Conservation (phyloP, 2,797 vertebrate species). For the Periparus ater region DNA sequence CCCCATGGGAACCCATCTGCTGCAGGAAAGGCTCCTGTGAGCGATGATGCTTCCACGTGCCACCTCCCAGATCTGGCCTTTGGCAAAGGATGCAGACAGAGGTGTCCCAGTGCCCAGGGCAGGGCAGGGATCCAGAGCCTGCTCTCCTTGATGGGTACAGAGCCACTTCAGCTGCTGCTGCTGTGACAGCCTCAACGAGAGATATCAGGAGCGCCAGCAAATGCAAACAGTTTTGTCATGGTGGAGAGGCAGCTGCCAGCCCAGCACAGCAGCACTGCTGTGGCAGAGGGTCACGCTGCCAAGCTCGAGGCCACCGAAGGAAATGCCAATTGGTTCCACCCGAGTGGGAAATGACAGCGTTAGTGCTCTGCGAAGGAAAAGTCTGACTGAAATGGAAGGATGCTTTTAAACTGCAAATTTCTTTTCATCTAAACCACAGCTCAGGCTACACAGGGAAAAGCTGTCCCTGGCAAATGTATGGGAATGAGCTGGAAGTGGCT, state of each 20-base stretch:
- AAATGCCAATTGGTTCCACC: not conserved
- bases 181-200: not conserved
- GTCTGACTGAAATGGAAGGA: not conserved
- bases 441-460: not conserved
- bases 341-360: not conserved
- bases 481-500: constrained; percentile 13
- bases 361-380: not conserved
- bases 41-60: rapidly evolving
- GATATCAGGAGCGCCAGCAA: not conserved
- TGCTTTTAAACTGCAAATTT: constrained; percentile 26
- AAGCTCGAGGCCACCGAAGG: not conserved
- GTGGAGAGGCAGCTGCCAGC: not conserved
- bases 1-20: not conserved
- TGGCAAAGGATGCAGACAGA: not conserved
- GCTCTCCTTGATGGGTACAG: not conserved
- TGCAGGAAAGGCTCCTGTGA: not conserved
- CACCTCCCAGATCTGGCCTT: not conserved
- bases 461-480: not conserved
- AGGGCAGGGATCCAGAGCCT: not conserved
- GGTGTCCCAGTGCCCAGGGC: rapidly evolving
- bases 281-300: not conserved
- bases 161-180: not conserved
- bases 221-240: not conserved
- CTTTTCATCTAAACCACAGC: not conserved
- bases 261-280: not conserved